phyloP scores from a whole-genome alignment of 2,888 invertebrate species.

The Pantelozetes paolii region DNA sequence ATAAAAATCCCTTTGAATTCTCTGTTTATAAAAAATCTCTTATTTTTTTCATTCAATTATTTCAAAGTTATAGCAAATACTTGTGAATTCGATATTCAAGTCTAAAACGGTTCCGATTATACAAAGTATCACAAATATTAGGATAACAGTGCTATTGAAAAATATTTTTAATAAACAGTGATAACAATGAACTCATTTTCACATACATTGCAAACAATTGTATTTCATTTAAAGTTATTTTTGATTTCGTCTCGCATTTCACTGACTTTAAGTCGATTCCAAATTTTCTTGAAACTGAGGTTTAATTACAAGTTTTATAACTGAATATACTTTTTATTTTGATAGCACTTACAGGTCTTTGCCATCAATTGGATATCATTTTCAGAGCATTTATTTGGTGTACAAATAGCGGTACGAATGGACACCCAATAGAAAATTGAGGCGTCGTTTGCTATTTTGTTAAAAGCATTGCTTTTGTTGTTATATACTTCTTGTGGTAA shows the following conservation, averaged over 20 bases:
- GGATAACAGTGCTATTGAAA: background rate
- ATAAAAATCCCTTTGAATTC: background rate
- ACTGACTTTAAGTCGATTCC: constrained; percentile 24
- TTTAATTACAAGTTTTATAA: background rate
- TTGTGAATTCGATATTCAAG: background rate
- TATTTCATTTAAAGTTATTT: background rate
- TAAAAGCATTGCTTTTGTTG: constrained; percentile 12
- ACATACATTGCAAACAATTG: constrained; percentile 36
- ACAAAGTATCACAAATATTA: background rate
- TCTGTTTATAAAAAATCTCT: background rate
- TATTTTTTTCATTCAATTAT: background rate
- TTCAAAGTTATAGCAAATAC: background rate
- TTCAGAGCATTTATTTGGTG: constrained; percentile 39
- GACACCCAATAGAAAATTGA: constrained; percentile 43
- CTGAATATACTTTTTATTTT: no score
- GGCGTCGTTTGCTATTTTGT: constrained; percentile 20
- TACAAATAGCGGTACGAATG: constrained; percentile 42
- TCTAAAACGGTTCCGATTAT: background rate
- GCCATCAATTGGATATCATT: constrained; percentile 40
- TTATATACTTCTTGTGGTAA: background rate
- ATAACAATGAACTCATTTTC: background rate
- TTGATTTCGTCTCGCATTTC: constrained; percentile 17
- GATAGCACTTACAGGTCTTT: no score
- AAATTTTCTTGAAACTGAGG: constrained; percentile 5
- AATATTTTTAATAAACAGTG: background rate